Conservation (phyloP, 2,888 invertebrate species). For the Mayetiola destructor region DNA sequence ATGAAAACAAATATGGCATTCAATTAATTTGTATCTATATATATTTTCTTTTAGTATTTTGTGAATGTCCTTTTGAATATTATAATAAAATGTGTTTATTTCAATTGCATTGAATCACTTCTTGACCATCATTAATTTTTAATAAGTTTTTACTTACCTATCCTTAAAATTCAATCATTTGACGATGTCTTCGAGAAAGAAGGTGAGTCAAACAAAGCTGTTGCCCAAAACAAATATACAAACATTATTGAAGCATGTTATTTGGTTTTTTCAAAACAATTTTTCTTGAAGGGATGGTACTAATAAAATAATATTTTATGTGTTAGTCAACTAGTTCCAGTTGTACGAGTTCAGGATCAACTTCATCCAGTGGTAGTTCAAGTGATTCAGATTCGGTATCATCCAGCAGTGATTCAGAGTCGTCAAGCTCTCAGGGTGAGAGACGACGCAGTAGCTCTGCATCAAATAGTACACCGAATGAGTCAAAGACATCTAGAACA, state of each 20-base stretch:
- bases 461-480: background rate
- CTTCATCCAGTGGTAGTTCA: slow-evolving; percentile 48
- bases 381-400: slow-evolving; percentile 55
- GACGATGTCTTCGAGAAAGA: slow-evolving; percentile 17
- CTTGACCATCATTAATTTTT: too few relatives aligned
- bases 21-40: background rate
- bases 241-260: too few relatives aligned
- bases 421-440: slow-evolving; percentile 41
- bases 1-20: slow-evolving; percentile 11
- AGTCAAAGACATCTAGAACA: background rate
- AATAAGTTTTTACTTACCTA: too few relatives aligned
- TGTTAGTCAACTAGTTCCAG: slow-evolving; percentile 38
- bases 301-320: background rate
- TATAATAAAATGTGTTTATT: too few relatives aligned
- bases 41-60: background rate
- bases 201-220: slow-evolving; percentile 15
- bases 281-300: too few relatives aligned
- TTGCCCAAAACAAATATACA: too few relatives aligned
- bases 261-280: too few relatives aligned
- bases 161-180: too few relatives aligned
- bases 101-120: too few relatives aligned
- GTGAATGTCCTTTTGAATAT: background rate
- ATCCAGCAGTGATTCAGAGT: slow-evolving; percentile 56
- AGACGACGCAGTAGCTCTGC: slow-evolving; percentile 19
- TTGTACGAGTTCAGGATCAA: slow-evolving; percentile 51